A percentile compares a stretch with the other conserved stretches of the same genome.
Conservation (phyloP, 2,888 invertebrate species). For the Plusia festucae region DNA sequence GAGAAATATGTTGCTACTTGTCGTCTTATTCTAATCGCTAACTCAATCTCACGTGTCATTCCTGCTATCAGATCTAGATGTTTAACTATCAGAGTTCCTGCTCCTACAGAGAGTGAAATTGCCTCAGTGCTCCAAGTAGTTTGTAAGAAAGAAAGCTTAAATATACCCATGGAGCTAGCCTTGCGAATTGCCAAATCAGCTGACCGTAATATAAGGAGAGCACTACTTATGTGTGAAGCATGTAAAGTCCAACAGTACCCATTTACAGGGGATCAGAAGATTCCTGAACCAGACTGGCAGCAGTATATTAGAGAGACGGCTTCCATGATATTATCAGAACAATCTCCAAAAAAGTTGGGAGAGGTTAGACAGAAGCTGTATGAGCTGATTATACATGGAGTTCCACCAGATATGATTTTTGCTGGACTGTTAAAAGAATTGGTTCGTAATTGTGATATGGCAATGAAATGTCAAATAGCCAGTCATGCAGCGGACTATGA, state of each 20-base stretch:
- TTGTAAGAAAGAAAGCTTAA: conserved; percentile 95
- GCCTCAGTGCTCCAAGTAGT: conserved; percentile 90
- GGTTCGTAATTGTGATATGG: conserved; percentile 96
- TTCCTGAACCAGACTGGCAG: conserved; percentile 98
- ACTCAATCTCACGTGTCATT: conserved; percentile 98
- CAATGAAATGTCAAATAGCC: conserved; percentile 95
- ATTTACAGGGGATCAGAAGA: conserved; percentile 93
- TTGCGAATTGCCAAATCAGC: conserved; percentile 93
- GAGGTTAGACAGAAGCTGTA: conserved; percentile 97
- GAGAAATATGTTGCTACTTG: conserved; percentile 99
- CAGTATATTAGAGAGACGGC: conserved; percentile 96
- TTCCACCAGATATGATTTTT: conserved; percentile 97
- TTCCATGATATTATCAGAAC: conserved; percentile 95
- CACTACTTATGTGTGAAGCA: conserved; percentile 97
- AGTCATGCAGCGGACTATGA: conserved; percentile 97
- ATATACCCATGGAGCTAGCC: conserved; percentile 93
- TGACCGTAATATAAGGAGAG: conserved; percentile 96
- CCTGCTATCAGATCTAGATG: conserved; percentile 99
- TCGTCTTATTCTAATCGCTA: conserved; percentile 97
- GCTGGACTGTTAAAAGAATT: conserved; percentile 95
- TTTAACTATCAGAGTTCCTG: conserved; percentile 96
- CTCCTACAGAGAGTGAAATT: conserved; percentile 95
- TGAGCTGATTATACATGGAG: conserved; percentile 97
- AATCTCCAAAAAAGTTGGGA: conserved; percentile 94
- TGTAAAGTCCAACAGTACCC: conserved; percentile 98